phyloP scores from a whole-genome alignment of 2,797 vertebrate species.

The Benthosema pterotum region DNA sequence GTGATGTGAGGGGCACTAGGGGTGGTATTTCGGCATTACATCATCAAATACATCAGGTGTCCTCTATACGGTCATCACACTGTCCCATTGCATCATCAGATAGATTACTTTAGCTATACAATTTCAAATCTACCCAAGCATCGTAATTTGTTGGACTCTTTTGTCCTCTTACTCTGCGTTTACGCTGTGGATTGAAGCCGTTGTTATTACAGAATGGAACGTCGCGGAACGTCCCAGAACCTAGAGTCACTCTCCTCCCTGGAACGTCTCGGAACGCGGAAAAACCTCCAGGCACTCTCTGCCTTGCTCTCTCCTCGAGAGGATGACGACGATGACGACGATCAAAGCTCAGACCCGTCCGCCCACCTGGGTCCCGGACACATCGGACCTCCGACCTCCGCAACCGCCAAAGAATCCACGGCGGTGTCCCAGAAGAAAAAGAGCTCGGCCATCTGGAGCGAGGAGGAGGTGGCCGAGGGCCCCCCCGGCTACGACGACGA shows the following conservation, averaged over 20 bases:
- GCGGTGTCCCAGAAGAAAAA: conserved; percentile 15
- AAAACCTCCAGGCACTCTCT: conserved; percentile 67
- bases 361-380: conserved; percentile 66
- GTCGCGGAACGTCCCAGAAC: conserved; percentile 28
- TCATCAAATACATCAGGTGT: not conserved
- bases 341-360: conserved; percentile 37
- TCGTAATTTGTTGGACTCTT: too few species aligned
- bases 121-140: too few species aligned
- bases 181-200: too few species aligned
- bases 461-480: conserved; percentile 77
- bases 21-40: too few species aligned
- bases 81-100: too few species aligned
- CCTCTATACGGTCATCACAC: not conserved
- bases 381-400: conserved; percentile 59
- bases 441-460: conserved; percentile 75
- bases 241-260: conserved; percentile 70
- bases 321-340: conserved; percentile 46
- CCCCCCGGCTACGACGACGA: conserved; percentile 73
- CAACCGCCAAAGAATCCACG: conserved; percentile 9
- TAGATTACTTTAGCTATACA: too few species aligned
- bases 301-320: conserved; percentile 53
- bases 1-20: too few species aligned
- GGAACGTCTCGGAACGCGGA: conserved; percentile 47
- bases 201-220: too few species aligned
- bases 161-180: too few species aligned